Base-by-base conservation (phyloP, 1,140 invertebrate species). In the Drosophila sturtevanti region DNA sequence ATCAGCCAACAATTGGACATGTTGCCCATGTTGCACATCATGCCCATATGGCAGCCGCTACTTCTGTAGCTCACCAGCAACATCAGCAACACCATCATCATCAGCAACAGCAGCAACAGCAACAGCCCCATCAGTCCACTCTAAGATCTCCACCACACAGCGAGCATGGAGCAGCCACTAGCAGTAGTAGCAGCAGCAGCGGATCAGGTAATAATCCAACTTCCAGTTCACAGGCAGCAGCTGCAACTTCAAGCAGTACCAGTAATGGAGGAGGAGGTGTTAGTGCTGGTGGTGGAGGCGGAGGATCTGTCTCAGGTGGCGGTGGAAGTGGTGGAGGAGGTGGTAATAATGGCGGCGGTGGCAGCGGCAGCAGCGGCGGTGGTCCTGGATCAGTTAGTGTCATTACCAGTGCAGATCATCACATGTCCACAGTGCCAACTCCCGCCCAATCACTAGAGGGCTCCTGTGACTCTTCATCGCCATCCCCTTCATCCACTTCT, bases 391-490 rank as follows among this genome's bases (percentile, higher is more conserved):
- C 54, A 34, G 24, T 16, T 18, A 78, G 80, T 56, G 79, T 80
- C 54, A 90, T 87, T 21, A 87, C 82, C 44, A 87, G 84, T 35
- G 75, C 76, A 41, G 90, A 91, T 38, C 90, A 89, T 22, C 89
- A 91, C 65, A 91, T 91, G 80, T 73, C 73, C 14, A 80, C 89
- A 27, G 90, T 91, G 54, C 89, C 90, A 54, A 90, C 91, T 44
- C 91, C 91, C 27, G 87, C 91, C 31, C 90, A 90, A 27, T 92
- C 91, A 24, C 54, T 92, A 38, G 89, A 91, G 68, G 91, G 91
- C 6, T 92, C 91, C 37, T 90, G 91, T 67, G 91, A 92, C 72
- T 92, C 91, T 52, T 90, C 91, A 0, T 92, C 91, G 58, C 90
- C 90, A 27, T 92, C 91, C 60, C 91, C 91, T 41, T 92, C 91